Evolutionary conservation across 1,140 invertebrate species (phyloP).

Genomic region (Aradophagus sp.): DNA sequence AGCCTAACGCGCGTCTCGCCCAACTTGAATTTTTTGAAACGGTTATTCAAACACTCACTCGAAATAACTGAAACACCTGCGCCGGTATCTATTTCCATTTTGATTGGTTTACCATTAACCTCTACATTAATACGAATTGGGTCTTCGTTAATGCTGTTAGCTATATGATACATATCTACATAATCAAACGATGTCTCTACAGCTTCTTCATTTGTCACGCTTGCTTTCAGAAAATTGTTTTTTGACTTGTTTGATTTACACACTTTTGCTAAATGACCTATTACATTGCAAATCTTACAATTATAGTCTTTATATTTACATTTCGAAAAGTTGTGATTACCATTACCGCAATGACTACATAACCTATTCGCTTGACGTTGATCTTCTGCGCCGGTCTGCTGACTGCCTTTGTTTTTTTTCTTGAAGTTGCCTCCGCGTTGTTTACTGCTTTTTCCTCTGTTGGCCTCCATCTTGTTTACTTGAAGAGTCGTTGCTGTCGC

Average conservation of each 20-base stretch:
- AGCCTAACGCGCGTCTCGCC: conserved; percentile 11
- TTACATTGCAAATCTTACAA: conserved; percentile 12
- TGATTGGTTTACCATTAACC: background rate
- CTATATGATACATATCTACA: too few species aligned
- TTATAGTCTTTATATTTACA: conserved; percentile 23
- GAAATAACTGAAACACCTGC: conserved; percentile 34
- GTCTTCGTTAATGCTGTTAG: too few species aligned
- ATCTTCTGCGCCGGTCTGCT: too few species aligned
- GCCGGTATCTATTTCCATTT: conserved; percentile 35
- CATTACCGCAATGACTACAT: conserved; percentile 13
- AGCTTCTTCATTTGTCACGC: too few species aligned
- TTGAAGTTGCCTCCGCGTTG: too few species aligned
- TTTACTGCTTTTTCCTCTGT: too few species aligned
- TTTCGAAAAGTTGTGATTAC: conserved; percentile 9
- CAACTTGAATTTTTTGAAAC: conserved; percentile 8
- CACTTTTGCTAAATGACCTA: conserved; percentile 14
- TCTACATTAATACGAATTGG: background rate
- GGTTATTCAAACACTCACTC: background rate
- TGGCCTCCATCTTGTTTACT: too few species aligned
- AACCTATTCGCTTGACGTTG: too few species aligned
- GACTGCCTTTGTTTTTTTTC: too few species aligned
- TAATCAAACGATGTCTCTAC: too few species aligned
- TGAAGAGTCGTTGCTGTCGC: background rate
- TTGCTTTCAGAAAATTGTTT: too few species aligned
- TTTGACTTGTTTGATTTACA: conserved; percentile 3